These are phyloP conservation scores for Panthera uncia DNA, from an alignment of 2,113 vertebrate species.

Conservation along the genomic window DNA sequence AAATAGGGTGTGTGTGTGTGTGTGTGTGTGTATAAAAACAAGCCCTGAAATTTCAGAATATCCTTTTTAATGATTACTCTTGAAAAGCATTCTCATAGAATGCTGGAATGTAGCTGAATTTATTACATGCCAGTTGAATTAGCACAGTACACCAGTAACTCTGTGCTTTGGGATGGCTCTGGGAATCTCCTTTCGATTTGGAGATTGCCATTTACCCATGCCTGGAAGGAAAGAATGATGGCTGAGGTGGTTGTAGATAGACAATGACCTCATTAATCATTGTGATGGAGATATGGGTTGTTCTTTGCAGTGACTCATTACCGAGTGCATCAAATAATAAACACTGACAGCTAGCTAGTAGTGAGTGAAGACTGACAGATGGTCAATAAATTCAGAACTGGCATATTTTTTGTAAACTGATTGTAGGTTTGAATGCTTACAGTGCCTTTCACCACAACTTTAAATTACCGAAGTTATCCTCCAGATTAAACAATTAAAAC, in stretches of 20 bases:
- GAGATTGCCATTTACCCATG: slow-evolving; percentile 21
- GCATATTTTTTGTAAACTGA: slow-evolving; percentile 81
- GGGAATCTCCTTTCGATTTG: slow-evolving; percentile 66
- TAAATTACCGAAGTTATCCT: slow-evolving; percentile 78
- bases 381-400: slow-evolving; percentile 84
- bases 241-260: slow-evolving; percentile 67
- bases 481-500: slow-evolving; percentile 70
- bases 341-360: slow-evolving; percentile 82
- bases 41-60: not conserved
- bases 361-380: slow-evolving; percentile 85
- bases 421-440: slow-evolving; percentile 78
- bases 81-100: not conserved
- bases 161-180: not conserved
- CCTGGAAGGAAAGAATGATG: slow-evolving; percentile 70
- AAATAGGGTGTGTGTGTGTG: not conserved
- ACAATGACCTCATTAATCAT: slow-evolving; percentile 85
- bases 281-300: slow-evolving; percentile 78
- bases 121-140: slow-evolving; percentile 35
- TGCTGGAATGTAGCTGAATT: slow-evolving; percentile 8
- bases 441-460: slow-evolving; percentile 63
- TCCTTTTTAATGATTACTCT: slow-evolving; percentile 34
- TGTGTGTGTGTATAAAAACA: not conserved
- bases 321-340: slow-evolving; percentile 83
- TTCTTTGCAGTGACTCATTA: slow-evolving; percentile 84
- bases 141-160: slow-evolving; percentile 23